Conservation (phyloP, 1,140 invertebrate genomes). For the Drosophila suzukii region DNA sequence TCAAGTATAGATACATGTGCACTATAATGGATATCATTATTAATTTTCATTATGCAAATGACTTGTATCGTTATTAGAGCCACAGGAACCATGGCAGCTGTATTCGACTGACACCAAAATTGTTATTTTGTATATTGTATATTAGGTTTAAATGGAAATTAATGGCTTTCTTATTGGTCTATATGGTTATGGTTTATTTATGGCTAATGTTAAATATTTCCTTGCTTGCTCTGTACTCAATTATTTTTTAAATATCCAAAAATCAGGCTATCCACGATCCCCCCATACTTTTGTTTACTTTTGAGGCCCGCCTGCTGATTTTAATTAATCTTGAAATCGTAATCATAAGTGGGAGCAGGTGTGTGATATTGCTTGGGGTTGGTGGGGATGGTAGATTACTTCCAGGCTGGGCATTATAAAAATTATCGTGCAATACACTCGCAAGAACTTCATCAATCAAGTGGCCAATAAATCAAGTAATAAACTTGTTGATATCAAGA, state of each 20-base stretch:
- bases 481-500: constrained; percentile 71
- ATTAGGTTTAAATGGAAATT: neutral
- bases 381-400: constrained; percentile 11
- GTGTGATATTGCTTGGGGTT: constrained; percentile 22
- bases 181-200: neutral
- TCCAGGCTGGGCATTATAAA: constrained; percentile 19
- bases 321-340: constrained; percentile 58
- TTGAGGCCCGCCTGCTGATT: constrained; percentile 42
- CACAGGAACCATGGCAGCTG: neutral
- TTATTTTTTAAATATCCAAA: constrained; percentile 16
- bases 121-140: neutral
- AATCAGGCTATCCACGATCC: constrained; percentile 8
- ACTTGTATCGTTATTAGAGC: constrained; percentile 27
- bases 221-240: neutral
- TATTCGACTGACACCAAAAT: neutral
- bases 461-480: constrained; percentile 66
- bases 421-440: constrained; percentile 67
- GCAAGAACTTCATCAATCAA: constrained; percentile 74
- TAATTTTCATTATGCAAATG: constrained; percentile 41
- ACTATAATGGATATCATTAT: constrained; percentile 44
- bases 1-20: constrained; percentile 24
- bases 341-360: constrained; percentile 58
- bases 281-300: constrained; percentile 45
- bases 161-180: neutral
- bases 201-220: neutral